These are phyloP conservation scores for Aethes cnicana DNA, from an alignment of 2,888 invertebrate species.

Conservation along the genomic window DNA sequence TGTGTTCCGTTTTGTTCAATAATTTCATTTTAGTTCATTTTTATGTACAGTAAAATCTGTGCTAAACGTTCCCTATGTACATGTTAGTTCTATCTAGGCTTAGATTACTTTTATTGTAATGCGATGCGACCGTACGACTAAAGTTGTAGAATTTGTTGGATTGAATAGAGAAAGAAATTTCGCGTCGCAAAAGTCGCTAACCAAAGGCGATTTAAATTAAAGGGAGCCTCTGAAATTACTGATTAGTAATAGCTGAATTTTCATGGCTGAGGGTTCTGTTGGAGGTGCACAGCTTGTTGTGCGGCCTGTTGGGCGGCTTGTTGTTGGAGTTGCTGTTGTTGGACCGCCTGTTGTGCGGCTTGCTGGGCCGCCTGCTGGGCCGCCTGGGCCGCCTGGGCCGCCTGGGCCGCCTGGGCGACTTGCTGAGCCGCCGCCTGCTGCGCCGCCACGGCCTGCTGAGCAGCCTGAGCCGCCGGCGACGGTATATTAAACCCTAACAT, in stretches of 20 bases:
- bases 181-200: slow-evolving; percentile 56
- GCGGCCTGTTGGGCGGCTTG: slow-evolving; percentile 74
- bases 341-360: slow-evolving; percentile 48
- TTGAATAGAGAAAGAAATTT: slow-evolving; percentile 21
- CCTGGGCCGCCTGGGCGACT: slow-evolving; percentile 45
- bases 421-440: slow-evolving; percentile 48
- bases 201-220: slow-evolving; percentile 69
- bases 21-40: slow-evolving; percentile 58
- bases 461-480: slow-evolving; percentile 68
- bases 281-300: slow-evolving; percentile 79
- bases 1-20: slow-evolving; percentile 76
- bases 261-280: slow-evolving; percentile 86
- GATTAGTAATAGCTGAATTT: slow-evolving; percentile 91
- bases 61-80: slow-evolving; percentile 70
- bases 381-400: slow-evolving; percentile 47
- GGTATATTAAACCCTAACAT: slow-evolving; percentile 89
- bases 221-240: slow-evolving; percentile 60
- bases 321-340: slow-evolving; percentile 45
- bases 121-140: slow-evolving; percentile 38
- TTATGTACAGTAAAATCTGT: slow-evolving; percentile 70
- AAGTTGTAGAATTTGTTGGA: slow-evolving; percentile 25
- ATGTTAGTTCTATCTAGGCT: slow-evolving; percentile 73
- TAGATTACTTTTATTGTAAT: slow-evolving; percentile 49
- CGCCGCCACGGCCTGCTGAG: slow-evolving; percentile 51
- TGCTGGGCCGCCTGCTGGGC: slow-evolving; percentile 42